Conservation (phyloP, 2,888 invertebrate species). For the Aleiodes leptofemur region DNA sequence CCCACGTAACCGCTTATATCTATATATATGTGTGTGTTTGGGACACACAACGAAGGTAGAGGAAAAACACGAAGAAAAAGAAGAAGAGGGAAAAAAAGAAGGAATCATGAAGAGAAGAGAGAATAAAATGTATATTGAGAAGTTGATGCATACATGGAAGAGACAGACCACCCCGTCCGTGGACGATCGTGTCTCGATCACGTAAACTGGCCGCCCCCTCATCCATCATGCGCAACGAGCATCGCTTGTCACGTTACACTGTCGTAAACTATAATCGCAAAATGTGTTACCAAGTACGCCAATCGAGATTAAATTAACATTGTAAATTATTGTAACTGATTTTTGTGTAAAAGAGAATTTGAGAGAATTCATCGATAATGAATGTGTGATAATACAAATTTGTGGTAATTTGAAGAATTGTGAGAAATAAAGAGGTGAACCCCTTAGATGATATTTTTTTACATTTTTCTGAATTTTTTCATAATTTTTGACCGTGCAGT, state of each 20-base stretch:
- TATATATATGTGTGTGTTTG: slow-evolving; percentile 17
- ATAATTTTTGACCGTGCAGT: too few relatives aligned
- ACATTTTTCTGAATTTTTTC: too few relatives aligned
- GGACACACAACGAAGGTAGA: slow-evolving; percentile 5
- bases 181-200: slow-evolving; percentile 73
- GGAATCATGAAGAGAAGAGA: slow-evolving; percentile 35
- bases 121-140: slow-evolving; percentile 34
- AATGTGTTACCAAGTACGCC: slow-evolving; percentile 39
- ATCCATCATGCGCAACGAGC: slow-evolving; percentile 72
- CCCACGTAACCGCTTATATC: slow-evolving; percentile 1
- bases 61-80: slow-evolving; percentile 42
- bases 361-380: too few relatives aligned
- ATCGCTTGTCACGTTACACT: slow-evolving; percentile 68
- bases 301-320: slow-evolving; percentile 28
- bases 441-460: too few relatives aligned
- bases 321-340: slow-evolving; percentile 13
- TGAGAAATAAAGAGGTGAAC: too few relatives aligned
- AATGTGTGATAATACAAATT: too few relatives aligned
- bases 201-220: slow-evolving; percentile 75
- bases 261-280: slow-evolving; percentile 50
- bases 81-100: slow-evolving; percentile 39
- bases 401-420: too few relatives aligned
- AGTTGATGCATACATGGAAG: slow-evolving; percentile 49
- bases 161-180: slow-evolving; percentile 72
- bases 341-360: too few relatives aligned